Conservation (phyloP, 2,888 invertebrate species). For the Ochropleura plecta region DNA sequence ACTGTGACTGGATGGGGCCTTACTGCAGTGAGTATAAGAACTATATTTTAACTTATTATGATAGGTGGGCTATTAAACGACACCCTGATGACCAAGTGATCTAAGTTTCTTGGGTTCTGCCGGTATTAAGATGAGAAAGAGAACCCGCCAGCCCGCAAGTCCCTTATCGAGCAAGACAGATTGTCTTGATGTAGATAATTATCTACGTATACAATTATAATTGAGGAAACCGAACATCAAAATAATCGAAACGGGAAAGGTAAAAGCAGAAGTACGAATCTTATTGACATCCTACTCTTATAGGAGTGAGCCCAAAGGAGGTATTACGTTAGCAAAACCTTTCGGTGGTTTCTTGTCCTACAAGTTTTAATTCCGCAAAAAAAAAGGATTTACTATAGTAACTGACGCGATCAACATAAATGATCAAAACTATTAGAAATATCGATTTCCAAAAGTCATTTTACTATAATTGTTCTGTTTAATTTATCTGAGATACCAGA, state of each 20-base stretch:
- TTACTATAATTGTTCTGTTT: no score
- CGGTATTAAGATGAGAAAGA: not conserved
- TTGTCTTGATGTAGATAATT: not conserved
- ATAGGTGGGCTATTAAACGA: not conserved
- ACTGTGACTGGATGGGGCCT: constrained; percentile 89
- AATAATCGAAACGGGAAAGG: not conserved
- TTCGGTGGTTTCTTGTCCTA: no score
- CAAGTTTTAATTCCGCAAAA: no score
- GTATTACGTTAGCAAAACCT: no score
- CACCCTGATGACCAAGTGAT: not conserved
- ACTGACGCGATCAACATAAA: no score
- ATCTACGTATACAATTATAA: no score
- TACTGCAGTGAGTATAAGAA: constrained; percentile 80
- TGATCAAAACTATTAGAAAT: no score
- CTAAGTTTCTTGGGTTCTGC: not conserved
- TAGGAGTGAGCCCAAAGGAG: no score
- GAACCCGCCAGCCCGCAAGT: not conserved
- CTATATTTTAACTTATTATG: not conserved
- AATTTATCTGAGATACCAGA: no score
- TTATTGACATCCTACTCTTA: not conserved
- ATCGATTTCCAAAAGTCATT: no score
- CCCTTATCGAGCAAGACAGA: not conserved
- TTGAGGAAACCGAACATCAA: not conserved
- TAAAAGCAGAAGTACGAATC: not conserved
- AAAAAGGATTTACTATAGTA: no score